Conservation (phyloP, 1,140 invertebrate genomes). For the Neodiprion lecontei region DNA sequence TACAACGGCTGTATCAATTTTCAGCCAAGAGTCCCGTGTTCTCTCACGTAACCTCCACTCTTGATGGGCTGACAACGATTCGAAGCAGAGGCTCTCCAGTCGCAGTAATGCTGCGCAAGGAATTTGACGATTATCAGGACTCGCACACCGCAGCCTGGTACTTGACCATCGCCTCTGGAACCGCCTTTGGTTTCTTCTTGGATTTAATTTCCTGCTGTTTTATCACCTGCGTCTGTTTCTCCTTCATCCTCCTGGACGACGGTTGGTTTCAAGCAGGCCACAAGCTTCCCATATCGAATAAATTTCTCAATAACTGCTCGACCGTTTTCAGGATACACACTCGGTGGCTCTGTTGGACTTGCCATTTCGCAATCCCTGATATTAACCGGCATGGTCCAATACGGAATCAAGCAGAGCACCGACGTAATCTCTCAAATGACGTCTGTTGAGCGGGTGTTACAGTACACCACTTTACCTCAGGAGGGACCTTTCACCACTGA, state of each 20-base stretch:
- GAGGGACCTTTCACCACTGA: conserved; percentile 60
- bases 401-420: conserved; percentile 79
- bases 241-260: conserved; percentile 53
- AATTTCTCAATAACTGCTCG: background rate
- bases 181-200: conserved; percentile 61
- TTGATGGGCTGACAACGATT: conserved; percentile 83
- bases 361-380: conserved; percentile 84
- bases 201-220: conserved; percentile 45
- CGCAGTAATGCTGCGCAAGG: conserved; percentile 71
- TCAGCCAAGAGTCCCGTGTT: conserved; percentile 80
- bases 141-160: conserved; percentile 71
- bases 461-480: conserved; percentile 74
- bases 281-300: too few species aligned
- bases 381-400: conserved; percentile 83
- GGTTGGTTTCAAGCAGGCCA: conserved; percentile 32
- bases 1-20: conserved; percentile 27
- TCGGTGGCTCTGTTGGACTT: conserved; percentile 76
- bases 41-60: conserved; percentile 78
- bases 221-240: conserved; percentile 43
- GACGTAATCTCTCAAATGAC: conserved; percentile 81
- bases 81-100: conserved; percentile 69
- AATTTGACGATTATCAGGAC: conserved; percentile 75
- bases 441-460: conserved; percentile 78
- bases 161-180: conserved; percentile 64
- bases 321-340: conserved; percentile 40